Conservation (phyloP, 2,888 invertebrate species). For the Agapetus fuscipes region DNA sequence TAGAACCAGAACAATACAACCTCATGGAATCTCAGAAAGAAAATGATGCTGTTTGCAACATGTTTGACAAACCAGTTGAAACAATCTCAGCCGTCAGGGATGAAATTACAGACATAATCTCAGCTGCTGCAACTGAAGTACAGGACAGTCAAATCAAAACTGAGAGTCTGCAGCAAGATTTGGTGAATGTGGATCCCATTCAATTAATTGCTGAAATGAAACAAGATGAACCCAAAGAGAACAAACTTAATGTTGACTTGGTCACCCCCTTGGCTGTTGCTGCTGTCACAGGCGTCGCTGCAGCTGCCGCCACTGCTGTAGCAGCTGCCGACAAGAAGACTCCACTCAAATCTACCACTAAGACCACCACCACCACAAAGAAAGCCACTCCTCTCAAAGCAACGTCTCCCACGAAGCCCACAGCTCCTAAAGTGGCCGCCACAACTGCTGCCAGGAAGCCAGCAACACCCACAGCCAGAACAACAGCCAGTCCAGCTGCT, state of each 20-base stretch:
- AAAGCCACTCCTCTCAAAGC: constrained; percentile 3
- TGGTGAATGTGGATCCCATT: constrained; percentile 2
- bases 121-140: neutral
- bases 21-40: neutral
- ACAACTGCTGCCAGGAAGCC: constrained; percentile 20
- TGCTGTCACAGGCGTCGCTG: constrained; percentile 26
- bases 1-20: no score
- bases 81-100: neutral
- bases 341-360: constrained; percentile 19
- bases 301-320: constrained; percentile 16
- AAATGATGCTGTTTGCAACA: neutral
- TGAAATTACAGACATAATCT: neutral
- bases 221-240: constrained; percentile 15
- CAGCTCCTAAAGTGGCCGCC: constrained; percentile 20
- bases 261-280: constrained; percentile 28
- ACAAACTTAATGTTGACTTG: constrained; percentile 25
- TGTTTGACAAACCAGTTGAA: neutral
- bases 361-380: constrained; percentile 18
- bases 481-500: constrained; percentile 22
- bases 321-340: constrained; percentile 21
- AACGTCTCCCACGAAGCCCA: constrained; percentile 16
- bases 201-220: neutral
- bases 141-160: no score
- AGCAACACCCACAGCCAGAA: constrained; percentile 15
- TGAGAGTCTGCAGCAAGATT: neutral